Percentiles rank a stretch among this genome's conserved stretches.
Evolutionary conservation across 2,797 vertebrate species (phyloP).

Genomic region (Coreius guichenoti): DNA sequence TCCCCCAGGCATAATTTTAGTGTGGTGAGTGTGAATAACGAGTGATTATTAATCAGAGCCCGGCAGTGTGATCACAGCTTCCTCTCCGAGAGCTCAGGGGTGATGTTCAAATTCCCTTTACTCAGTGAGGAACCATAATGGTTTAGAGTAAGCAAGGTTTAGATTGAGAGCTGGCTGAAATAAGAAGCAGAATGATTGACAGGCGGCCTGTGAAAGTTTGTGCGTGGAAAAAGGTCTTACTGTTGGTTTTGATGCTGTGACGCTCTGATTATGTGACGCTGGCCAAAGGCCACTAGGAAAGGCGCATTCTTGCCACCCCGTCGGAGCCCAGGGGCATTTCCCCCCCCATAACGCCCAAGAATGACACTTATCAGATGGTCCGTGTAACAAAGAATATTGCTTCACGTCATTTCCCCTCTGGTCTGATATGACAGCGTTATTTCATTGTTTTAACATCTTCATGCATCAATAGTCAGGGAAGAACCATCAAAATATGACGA

Average conservation of each 20-base stretch:
- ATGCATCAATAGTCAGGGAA: conserved; percentile 85
- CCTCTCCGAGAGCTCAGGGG: conserved; percentile 47
- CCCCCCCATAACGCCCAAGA: conserved; percentile 78
- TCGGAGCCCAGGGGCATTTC: neutral
- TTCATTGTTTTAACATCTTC: conserved; percentile 89
- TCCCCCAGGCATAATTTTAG: conserved; percentile 86
- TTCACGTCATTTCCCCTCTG: conserved; percentile 85
- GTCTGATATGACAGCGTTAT: conserved; percentile 84
- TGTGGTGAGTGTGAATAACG: conserved; percentile 93
- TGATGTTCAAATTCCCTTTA: conserved; percentile 45
- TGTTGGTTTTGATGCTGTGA: conserved; percentile 30
- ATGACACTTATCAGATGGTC: conserved; percentile 86
- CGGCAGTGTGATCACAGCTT: conserved; percentile 69
- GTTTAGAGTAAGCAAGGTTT: conserved; percentile 14
- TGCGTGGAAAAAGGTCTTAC: neutral
- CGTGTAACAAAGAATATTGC: conserved; percentile 87
- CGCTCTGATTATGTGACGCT: conserved; percentile 62
- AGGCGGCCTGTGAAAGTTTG: conserved; percentile 12
- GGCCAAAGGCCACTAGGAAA: conserved; percentile 39
- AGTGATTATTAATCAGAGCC: conserved; percentile 89
- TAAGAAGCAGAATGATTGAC: neutral
- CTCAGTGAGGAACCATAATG: conserved; percentile 37
- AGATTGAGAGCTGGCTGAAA: conserved; percentile 11
- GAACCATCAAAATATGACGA: conserved; percentile 74
- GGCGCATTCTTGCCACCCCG: conserved; percentile 41